Evolutionary conservation across 2,113 vertebrate species (phyloP), one percentile per base, ranked within the genome.

Genomic region (Galbula dea): DNA sequence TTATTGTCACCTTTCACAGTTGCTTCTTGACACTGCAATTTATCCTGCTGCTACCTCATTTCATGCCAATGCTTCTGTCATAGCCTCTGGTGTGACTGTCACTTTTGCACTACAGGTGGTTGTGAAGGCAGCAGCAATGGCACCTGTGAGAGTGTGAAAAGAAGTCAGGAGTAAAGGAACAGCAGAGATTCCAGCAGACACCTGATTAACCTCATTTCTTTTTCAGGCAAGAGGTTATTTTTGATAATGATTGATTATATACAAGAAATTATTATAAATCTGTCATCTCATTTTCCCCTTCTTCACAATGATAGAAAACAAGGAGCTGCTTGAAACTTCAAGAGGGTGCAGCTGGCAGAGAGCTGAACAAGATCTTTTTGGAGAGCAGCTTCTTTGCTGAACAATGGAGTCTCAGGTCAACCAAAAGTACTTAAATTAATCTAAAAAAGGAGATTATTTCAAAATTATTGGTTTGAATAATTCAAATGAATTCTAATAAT

Each of bases 281-380:
- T 81, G 24, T 55, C 22, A 55, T 78, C 15, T 69, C 7, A 63
- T 71, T 90, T 82, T 10, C 10, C 17, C 16, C 15, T 71, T 90
- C 55, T 88, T 90, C 69, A 81, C 23, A 87, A 57, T 66, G 54
- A 73, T 27, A 91, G 84, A 79, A 94, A 91, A 84, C 39, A 82
- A 22, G 45, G 81, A 89, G 17, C 39, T 76, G n/a, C 58, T 95
- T 91, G 62, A 83, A 85, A 54, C 24, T 58, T 89, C 75, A 90
- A 91, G 85, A 89, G 88, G 24, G 20, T 85, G 41, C 87, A 94
- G 91, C 82, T 95, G 91, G 62, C 49, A 80, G 46, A 89, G 10
- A 54, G 78, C 58, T 95, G 93, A 94, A 49, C 24, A 87, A 94
- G n/a, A 61, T 23, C 7, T 57, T 94, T 95, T 78, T 83, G 54